These are phyloP conservation scores for Chrysocyon brachyurus DNA, from an alignment of 2,797 vertebrate genomes.

Conservation along the genomic window DNA sequence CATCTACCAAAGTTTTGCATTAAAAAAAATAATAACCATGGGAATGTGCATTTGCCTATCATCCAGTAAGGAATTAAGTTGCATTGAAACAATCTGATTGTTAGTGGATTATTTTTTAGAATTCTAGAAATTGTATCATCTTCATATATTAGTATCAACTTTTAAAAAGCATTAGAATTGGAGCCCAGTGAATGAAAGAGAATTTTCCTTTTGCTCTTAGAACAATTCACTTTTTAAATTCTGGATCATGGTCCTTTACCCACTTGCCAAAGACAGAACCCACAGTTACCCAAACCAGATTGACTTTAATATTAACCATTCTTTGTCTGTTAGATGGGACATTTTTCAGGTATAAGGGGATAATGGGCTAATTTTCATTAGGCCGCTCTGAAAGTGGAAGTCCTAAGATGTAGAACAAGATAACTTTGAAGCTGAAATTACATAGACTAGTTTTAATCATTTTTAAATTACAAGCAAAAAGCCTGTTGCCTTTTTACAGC, in stretches of 20 bases:
- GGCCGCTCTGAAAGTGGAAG: background rate
- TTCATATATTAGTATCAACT: background rate
- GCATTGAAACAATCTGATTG: background rate
- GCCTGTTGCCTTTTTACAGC: background rate
- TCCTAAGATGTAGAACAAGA: background rate
- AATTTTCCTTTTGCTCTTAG: background rate
- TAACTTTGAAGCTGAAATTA: constrained; percentile 57
- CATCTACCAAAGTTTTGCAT: background rate
- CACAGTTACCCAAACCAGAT: background rate
- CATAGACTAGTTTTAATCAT: background rate
- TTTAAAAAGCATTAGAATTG: constrained; percentile 18
- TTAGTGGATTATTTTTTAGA: constrained; percentile 17
- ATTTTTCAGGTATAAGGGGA: background rate
- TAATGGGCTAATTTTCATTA: background rate
- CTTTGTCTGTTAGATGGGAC: background rate
- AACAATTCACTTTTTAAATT: constrained; percentile 15
- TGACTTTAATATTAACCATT: background rate
- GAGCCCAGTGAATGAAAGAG: background rate
- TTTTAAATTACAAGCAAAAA: constrained; percentile 15
- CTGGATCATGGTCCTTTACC: background rate
- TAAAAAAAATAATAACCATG: background rate
- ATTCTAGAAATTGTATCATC: background rate
- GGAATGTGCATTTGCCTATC: background rate
- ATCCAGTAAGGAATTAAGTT: background rate
- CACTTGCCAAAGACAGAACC: background rate